Percentiles rank a stretch among this genome's conserved stretches.
Evolutionary conservation across 2,888 invertebrate species (phyloP).

Genomic region (Lypha dubia): DNA sequence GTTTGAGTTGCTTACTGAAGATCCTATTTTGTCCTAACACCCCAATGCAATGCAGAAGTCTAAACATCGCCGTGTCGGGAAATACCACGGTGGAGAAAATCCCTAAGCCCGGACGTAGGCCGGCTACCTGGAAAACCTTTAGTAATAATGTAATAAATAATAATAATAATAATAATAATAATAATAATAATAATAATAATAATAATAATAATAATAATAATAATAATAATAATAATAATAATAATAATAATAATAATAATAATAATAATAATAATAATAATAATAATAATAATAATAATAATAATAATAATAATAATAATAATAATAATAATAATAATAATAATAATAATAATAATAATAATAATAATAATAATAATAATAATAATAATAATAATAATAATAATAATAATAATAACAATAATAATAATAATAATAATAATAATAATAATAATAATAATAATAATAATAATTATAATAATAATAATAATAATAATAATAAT

Average conservation of each 20-base stretch:
- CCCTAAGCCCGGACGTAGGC: too few relatives aligned
- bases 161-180: neutral
- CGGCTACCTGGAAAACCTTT: too few relatives aligned
- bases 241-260: slow-evolving; percentile 1
- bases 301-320: slow-evolving; percentile 3
- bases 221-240: slow-evolving; percentile 5
- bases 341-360: slow-evolving; percentile 5
- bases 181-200: neutral
- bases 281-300: slow-evolving; percentile 1
- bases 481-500: slow-evolving; percentile 3
- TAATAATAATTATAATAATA: slow-evolving; percentile 2
- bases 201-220: neutral
- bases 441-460: slow-evolving; percentile 5
- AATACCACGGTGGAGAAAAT: too few relatives aligned
- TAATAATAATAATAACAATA: slow-evolving; percentile 3
- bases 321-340: slow-evolving; percentile 3
- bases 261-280: slow-evolving; percentile 3
- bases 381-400: slow-evolving; percentile 5
- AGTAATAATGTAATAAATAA: neutral
- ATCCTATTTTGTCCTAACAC: too few relatives aligned
- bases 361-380: slow-evolving; percentile 3
- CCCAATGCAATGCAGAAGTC: too few relatives aligned
- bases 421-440: slow-evolving; percentile 5
- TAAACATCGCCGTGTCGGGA: too few relatives aligned
- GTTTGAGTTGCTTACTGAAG: too few relatives aligned